Percentiles rank a stretch among this genome's conserved stretches.
Evolutionary conservation across 2,888 invertebrate genomes (phyloP).

Genomic region (Phaonia tiefii): DNA sequence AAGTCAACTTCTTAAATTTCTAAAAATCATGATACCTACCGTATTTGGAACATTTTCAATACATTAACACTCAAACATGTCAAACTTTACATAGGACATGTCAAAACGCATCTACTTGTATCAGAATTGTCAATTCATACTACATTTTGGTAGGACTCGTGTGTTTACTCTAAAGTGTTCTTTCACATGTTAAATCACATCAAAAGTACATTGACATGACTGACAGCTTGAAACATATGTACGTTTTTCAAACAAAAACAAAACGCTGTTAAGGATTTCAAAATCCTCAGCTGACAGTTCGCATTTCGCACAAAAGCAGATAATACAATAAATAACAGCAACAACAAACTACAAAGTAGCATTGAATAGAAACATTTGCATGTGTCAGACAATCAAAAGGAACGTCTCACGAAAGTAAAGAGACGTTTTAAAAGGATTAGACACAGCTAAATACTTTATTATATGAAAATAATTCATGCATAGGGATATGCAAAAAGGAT

Average conservation of each 20-base stretch:
- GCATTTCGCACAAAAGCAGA: slow-evolving; percentile 5
- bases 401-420: background rate
- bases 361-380: slow-evolving; percentile 15
- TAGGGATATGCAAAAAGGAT: slow-evolving; percentile 19
- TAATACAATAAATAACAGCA: background rate
- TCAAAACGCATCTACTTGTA: too few species aligned
- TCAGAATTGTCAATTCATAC: too few species aligned
- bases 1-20: too few species aligned
- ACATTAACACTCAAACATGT: too few species aligned
- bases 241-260: background rate
- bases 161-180: too few species aligned
- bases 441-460: slow-evolving; percentile 56
- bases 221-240: background rate
- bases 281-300: slow-evolving; percentile 12
- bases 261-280: background rate
- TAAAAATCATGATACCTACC: too few species aligned
- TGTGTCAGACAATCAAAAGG: slow-evolving; percentile 13
- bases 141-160: too few species aligned
- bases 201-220: slow-evolving; percentile 24
- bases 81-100: too few species aligned
- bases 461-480: slow-evolving; percentile 52
- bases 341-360: slow-evolving; percentile 8
- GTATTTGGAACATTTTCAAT: too few species aligned
- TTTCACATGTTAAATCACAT: background rate
- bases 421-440: slow-evolving; percentile 52